Base-by-base conservation (phyloP, 1,140 invertebrate species). In the Aphelenchoides fujianensis region DNA sequence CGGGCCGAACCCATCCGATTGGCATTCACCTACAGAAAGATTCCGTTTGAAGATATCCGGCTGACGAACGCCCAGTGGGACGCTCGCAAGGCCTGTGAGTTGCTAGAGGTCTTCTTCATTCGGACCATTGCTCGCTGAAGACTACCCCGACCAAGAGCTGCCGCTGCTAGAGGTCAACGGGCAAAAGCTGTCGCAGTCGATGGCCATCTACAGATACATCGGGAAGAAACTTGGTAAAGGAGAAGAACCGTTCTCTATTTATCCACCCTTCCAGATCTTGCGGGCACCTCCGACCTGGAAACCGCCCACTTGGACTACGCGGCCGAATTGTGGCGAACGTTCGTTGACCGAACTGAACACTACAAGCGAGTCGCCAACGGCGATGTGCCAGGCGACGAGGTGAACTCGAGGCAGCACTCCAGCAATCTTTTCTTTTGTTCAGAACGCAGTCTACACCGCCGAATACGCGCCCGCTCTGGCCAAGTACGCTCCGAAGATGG, bases 1-100 rank as follows among this genome's bases (percentile, higher is more conserved):
- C 63, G 67, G 7, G 72, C 28, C 35, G 71, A 72, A 30, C 70
- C 72, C 28, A 67, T 69, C 23, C 72, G 71, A 27, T 72, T 72
- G 30, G n/a, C 69, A 27, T 74, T 72, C 3, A 70, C 72, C 35
- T 74, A 62, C 30, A 30, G 23, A 32, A 5, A 54, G 27, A 34
- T 73, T 7, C 72, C 71, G 19, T 72, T 73, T 48, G 71, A 72
- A 16, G 71, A 72, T 35, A 68, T 73, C 16, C 70, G 70, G 32
- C 30, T 71, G 16, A 23, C 30, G 1, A 3, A 27, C 23, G 62
- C 34, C 23, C 30, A 71, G 28, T 71, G 70, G 70, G 41, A 12
- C 12, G 57, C 57, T 12, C 57, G 53, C 16, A 61, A 61, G 53
- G 57, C 57, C 12, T 61, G 57, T 61, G 9, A 66, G 16, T 61